Evolutionary conservation across 2,888 invertebrate genomes (phyloP).

Genomic region (Stenichneumon culpator): DNA sequence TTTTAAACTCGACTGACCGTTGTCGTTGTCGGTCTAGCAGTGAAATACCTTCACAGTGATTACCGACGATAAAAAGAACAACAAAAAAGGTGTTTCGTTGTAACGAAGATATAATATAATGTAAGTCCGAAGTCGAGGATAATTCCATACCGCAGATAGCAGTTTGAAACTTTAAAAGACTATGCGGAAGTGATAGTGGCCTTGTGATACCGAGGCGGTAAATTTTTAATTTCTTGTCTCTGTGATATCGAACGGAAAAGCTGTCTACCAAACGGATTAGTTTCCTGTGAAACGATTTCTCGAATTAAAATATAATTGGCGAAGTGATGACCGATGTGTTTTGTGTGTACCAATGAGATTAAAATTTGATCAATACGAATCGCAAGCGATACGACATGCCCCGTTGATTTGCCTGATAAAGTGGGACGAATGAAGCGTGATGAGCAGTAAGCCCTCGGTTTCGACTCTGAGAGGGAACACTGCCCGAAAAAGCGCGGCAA

Average conservation of each 20-base stretch:
- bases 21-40: background rate
- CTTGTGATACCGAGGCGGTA: background rate
- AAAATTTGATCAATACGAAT: background rate
- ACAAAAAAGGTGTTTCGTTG: background rate
- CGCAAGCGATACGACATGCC: conserved; percentile 1
- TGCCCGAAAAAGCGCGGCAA: conserved; percentile 55
- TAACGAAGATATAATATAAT: background rate
- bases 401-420: conserved; percentile 6
- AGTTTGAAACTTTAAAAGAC: background rate
- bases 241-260: background rate
- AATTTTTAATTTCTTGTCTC: background rate
- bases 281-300: background rate
- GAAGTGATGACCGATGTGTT: background rate
- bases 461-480: conserved; percentile 58
- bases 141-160: background rate
- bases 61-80: background rate
- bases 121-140: background rate
- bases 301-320: background rate
- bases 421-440: conserved; percentile 55
- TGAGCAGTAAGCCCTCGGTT: conserved; percentile 69
- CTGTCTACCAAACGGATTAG: background rate
- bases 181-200: background rate
- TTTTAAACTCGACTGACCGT: background rate
- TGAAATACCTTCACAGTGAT: background rate
- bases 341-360: background rate